Evolutionary conservation across 2,888 invertebrate genomes (phyloP).

Genomic region (Panopea generosa): DNA sequence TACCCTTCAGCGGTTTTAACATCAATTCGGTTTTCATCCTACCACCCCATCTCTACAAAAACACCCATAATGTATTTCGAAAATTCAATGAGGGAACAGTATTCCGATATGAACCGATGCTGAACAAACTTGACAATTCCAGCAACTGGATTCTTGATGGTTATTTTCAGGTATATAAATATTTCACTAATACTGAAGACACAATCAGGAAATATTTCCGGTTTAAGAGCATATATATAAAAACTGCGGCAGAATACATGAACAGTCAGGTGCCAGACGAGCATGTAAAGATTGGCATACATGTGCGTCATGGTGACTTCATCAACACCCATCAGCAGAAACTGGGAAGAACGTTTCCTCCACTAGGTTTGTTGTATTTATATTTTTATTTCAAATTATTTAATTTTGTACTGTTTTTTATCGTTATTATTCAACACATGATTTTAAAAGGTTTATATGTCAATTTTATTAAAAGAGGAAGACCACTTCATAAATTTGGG

Average conservation of each 20-base stretch:
- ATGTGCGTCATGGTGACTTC: constrained; percentile 48
- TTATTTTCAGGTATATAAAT: constrained; percentile 60
- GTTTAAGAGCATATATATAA: constrained; percentile 21
- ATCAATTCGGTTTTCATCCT: constrained; percentile 21
- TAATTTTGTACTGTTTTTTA: too few species aligned
- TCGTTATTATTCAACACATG: too few species aligned
- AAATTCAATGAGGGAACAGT: constrained; percentile 1
- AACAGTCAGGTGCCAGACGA: constrained; percentile 5
- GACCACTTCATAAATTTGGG: too few species aligned
- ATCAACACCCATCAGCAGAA: constrained; percentile 18
- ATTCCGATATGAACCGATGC: too few species aligned
- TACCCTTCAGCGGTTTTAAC: constrained; percentile 23
- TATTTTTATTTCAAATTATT: too few species aligned
- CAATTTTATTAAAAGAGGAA: too few species aligned
- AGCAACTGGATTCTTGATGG: constrained; percentile 49
- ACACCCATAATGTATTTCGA: constrained; percentile 4
- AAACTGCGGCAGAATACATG: constrained; percentile 16
- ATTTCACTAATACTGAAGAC: constrained; percentile 31
- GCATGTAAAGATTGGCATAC: constrained; percentile 33
- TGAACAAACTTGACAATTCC: not conserved
- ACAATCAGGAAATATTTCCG: constrained; percentile 36
- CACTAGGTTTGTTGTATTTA: too few species aligned
- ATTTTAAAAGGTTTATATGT: too few species aligned
- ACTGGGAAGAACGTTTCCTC: constrained; percentile 30
- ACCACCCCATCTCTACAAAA: constrained; percentile 1